Percentiles rank a stretch among this genome's conserved stretches.
Evolutionary conservation across 1,140 invertebrate species (phyloP).

Genomic region (Magallana ariakensis): DNA sequence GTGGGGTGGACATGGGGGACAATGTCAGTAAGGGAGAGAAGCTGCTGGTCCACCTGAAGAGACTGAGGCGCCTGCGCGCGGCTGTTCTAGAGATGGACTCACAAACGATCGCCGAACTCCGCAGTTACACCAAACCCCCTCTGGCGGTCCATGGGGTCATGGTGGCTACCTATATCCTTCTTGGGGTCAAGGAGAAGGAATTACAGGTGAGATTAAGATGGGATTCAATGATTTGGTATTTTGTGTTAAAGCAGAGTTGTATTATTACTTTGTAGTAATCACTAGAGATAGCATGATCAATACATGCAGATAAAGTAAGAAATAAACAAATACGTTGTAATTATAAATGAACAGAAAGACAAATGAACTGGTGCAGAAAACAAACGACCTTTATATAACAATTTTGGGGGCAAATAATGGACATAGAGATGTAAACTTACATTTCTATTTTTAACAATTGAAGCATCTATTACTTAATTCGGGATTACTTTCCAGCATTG

Average conservation of each 20-base stretch:
- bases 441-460: no score
- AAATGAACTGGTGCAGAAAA: no score
- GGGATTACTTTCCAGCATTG: conserved; percentile 53
- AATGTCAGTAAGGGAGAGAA: conserved; percentile 46
- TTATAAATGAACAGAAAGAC: no score
- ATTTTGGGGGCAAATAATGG: no score
- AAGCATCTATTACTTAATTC: no score
- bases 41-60: conserved; percentile 53
- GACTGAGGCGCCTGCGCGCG: conserved; percentile 55
- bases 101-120: conserved; percentile 66
- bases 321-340: no score
- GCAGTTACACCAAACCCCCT: conserved; percentile 67
- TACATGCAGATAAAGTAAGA: no score
- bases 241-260: no score
- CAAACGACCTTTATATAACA: no score
- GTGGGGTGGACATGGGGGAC: conserved; percentile 50
- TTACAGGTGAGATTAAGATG: conserved; percentile 50
- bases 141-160: conserved; percentile 63
- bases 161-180: conserved; percentile 62
- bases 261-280: no score
- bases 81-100: conserved; percentile 63
- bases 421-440: no score
- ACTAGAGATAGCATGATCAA: no score
- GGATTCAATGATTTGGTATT: neutral
- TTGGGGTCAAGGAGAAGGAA: conserved; percentile 62